Base-by-base conservation (phyloP, 2,888 invertebrate species). In the Arrhopalites spinosus region DNA sequence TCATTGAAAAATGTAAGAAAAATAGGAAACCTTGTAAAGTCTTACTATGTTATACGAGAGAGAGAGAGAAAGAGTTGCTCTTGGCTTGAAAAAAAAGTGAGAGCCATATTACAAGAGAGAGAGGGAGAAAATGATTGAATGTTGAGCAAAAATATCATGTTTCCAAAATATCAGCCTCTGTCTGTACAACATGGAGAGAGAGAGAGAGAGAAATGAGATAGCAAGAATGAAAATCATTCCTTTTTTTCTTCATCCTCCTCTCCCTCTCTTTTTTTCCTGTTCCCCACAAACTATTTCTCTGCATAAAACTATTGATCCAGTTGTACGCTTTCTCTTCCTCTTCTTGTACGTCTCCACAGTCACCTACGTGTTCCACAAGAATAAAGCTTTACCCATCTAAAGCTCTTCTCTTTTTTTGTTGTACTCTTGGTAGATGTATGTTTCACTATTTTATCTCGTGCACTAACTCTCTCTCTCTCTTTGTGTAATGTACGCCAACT, bases 21-120 rank as follows among this genome's bases (percentile, higher is more conserved):
- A 36, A 36, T 36, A 36, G 36, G 5, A 7, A 3, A 36, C 5
- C 36, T 36, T 36, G 36, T 36, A 36, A 36, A 36, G 36, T 36
- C 36, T 36, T 36, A 36, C 36, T 36, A 11, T 36, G 36, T 36
- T 30, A 73, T 68, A 73, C n/a, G 50, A 75, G 74, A 61, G 53
- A 67, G 43, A 71, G 50, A 66, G 66, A 25, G n/a, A 56, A 56
- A 50, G 50, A 50, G 50, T 50, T 50, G 50, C n/a, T 50, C 71
- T 76, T 50, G 50, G 50, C 50, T 50, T 50, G 7, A 50, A 3
- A 36, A 11, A 36, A 36, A 36, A 36, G 36, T 3, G 3, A 36
- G 36, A 36, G 15, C n/a, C 50, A 50, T 50, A 50, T 50, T 50
- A 50, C 50, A 50, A 15, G n/a, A 15, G 50, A n/a, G n/a, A 36